A percentile compares a stretch with the other conserved stretches of the same genome.
phyloP scores from a whole-genome alignment of 1,140 invertebrate genomes.

The Formica exsecta region DNA sequence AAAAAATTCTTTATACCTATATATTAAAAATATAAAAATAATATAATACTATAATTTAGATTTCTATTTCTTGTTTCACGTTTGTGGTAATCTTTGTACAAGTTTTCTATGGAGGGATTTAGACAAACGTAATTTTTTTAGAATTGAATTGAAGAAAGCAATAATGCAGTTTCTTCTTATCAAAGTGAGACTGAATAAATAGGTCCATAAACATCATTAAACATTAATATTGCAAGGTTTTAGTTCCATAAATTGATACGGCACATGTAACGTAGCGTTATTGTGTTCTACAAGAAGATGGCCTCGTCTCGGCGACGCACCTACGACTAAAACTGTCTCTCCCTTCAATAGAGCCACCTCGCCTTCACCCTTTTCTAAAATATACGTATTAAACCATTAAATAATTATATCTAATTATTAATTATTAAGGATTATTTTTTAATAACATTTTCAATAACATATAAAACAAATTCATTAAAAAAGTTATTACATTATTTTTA shows the following conservation, averaged over 20 bases:
- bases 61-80: not conserved
- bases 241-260: conserved; percentile 94
- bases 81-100: not conserved
- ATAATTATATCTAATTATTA: not conserved
- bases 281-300: conserved; percentile 94
- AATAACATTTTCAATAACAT: too few relatives aligned
- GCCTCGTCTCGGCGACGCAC: conserved; percentile 92
- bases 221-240: conserved; percentile 88
- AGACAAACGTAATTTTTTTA: not conserved
- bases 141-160: not conserved
- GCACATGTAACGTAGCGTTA: conserved; percentile 93
- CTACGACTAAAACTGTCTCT: conserved; percentile 93
- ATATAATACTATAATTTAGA: not conserved
- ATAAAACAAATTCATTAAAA: not conserved
- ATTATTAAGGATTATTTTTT: too few relatives aligned
- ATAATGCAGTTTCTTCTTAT: conserved; percentile 6
- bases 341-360: conserved; percentile 91
- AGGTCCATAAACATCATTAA: conserved; percentile 66
- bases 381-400: conserved; percentile 8
- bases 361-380: conserved; percentile 88
- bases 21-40: not conserved
- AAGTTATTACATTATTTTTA: not conserved
- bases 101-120: not conserved
- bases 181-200: conserved; percentile 62
- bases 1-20: not conserved